Evolutionary conservation across 2,113 vertebrate species (phyloP), one percentile per base, ranked within the genome.

Genomic region (Zeus faber): DNA sequence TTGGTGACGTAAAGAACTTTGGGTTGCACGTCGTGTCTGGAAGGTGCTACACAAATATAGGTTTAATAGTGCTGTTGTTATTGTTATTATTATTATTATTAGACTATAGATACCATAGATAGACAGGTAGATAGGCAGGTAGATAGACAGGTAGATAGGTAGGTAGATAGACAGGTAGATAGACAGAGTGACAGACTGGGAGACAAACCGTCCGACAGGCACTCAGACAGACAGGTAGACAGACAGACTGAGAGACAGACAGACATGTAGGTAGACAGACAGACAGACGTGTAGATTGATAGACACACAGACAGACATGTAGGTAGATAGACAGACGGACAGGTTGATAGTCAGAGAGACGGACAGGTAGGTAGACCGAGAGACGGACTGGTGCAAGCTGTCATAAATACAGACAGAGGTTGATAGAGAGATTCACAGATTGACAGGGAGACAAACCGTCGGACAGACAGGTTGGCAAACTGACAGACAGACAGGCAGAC

Each of bases 211-310:
- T 29, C n/a, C 27, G 9, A 29, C 27, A 11, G 2, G 33, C 8
- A 35, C 10, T 13, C 33, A 13, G 33, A 35, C 39, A 41, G 41
- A 56, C 18, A 48, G 54, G 51, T 26, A 35, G 64, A 56, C 54
- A 45, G 31, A 25, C 50, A 52, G 49, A 47, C 35, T 8, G 35
- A 39, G 3, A n/a, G 27, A 61, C 50, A 24, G 58, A 18, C 51
- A 45, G 37, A 50, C 24, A 57, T 27, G 55, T 9, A 29, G 27
- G 9, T 9, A 29, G 27, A 35, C 33, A 8, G 33, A 35, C 33
- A 16, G 47, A 35, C 33, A 8, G 31, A 33, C 31, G 13, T 9
- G n/a, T n/a, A n/a, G n/a, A n/a, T n/a, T n/a, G n/a, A n/a, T n/a
- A n/a, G n/a, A 11, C 3, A 35, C 11, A 14, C 33, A 11, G 33